Evolutionary conservation across 2,888 invertebrate species (phyloP).

Genomic region (Hylaea fasciaria): DNA sequence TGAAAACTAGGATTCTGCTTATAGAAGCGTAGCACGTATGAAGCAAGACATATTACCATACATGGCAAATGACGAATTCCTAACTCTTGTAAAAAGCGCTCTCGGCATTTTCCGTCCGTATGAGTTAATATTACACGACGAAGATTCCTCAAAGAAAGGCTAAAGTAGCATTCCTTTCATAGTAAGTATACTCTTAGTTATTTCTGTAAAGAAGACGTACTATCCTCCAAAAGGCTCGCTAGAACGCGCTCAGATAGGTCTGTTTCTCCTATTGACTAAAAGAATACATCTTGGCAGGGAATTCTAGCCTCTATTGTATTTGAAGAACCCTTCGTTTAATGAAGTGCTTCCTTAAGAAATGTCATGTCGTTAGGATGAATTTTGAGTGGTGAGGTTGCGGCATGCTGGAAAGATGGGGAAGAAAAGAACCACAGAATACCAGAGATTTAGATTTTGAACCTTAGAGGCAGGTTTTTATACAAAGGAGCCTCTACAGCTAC

Average conservation of each 20-base stretch:
- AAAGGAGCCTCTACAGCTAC: too few relatives aligned
- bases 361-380: not conserved
- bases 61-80: too few relatives aligned
- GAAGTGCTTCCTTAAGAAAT: not conserved
- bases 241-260: conserved; percentile 6
- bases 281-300: conserved; percentile 6
- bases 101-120: conserved; percentile 13
- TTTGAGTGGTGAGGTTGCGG: not conserved
- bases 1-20: too few relatives aligned
- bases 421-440: too few relatives aligned
- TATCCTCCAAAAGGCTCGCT: conserved; percentile 28
- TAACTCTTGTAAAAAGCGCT: not conserved
- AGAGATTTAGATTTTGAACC: too few relatives aligned
- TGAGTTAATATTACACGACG: conserved; percentile 28
- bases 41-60: too few relatives aligned
- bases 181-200: conserved; percentile 22
- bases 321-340: not conserved
- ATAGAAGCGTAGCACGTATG: too few relatives aligned
- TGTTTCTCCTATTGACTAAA: conserved; percentile 1
- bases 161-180: conserved; percentile 31
- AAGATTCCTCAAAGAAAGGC: conserved; percentile 13
- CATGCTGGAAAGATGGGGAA: not conserved
- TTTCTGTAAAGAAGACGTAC: conserved; percentile 28
- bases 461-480: too few relatives aligned
- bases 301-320: conserved; percentile 1